These are phyloP conservation scores for Ianthella basta DNA, from an alignment of 37 sponge, comb jelly and placozoan genomes.

Conservation along the genomic window DNA sequence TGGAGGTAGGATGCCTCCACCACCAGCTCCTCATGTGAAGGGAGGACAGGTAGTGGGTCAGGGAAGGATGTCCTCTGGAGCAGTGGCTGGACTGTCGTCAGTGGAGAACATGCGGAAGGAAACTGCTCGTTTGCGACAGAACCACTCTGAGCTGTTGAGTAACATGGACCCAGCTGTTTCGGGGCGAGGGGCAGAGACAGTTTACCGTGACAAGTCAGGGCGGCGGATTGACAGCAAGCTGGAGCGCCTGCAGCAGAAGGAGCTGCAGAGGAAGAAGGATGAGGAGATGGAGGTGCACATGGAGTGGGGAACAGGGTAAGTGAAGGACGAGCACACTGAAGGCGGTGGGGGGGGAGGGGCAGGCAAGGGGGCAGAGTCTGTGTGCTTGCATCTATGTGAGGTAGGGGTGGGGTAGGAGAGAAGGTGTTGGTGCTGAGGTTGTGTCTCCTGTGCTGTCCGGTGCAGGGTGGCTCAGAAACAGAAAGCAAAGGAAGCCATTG, in stretches of 20 bases:
- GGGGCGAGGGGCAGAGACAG: conserved; percentile 70
- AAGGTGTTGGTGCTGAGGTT: no score
- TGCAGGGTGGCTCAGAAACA: conserved; percentile 75
- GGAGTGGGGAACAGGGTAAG: conserved; percentile 94
- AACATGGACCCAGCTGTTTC: conserved; percentile 46
- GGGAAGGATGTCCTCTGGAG: conserved; percentile 37
- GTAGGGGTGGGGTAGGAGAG: background rate
- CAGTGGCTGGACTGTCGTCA: conserved; percentile 64
- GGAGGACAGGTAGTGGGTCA: no score
- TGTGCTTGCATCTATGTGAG: background rate
- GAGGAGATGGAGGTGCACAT: conserved; percentile 76
- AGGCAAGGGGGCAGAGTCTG: no score
- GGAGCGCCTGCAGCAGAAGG: conserved; percentile 58
- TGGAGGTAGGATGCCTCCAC: background rate
- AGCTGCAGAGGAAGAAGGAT: conserved; percentile 68
- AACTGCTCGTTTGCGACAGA: conserved; percentile 1
- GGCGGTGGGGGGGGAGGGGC: no score
- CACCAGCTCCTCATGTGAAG: background rate
- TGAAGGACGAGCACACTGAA: background rate
- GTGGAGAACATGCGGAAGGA: conserved; percentile 39
- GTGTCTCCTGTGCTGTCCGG: background rate
- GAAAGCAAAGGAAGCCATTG: conserved; percentile 64
- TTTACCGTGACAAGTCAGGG: conserved; percentile 87
- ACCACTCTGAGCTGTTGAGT: conserved; percentile 20
- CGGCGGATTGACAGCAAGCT: conserved; percentile 69